Evolutionary conservation across 2,113 vertebrate species (phyloP).

Genomic region (Chiloscyllium plagiosum): DNA sequence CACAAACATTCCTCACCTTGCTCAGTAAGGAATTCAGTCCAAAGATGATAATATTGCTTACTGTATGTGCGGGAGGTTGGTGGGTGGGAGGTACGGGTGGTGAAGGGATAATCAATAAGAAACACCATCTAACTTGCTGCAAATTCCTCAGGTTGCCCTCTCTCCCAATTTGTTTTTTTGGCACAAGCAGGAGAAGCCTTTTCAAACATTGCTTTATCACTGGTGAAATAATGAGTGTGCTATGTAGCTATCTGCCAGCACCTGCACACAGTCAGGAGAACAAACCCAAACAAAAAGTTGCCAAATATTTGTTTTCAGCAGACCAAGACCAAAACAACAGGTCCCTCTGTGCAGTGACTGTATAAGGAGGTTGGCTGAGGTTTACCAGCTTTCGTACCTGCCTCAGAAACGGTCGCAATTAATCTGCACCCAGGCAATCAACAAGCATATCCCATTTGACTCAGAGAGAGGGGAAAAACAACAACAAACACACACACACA

Average conservation of each 20-base stretch:
- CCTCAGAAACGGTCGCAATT: neutral
- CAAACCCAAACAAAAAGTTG: slow-evolving; percentile 34
- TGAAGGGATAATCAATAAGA: neutral
- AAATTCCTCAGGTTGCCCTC: neutral
- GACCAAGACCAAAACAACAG: slow-evolving; percentile 3
- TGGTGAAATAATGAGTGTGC: neutral
- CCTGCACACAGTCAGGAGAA: neutral
- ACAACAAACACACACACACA: neutral
- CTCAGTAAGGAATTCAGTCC: neutral
- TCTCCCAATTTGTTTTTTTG: neutral
- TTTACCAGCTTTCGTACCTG: neutral
- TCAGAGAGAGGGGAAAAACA: no score
- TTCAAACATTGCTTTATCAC: neutral
- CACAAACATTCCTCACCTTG: neutral
- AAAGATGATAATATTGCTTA: neutral
- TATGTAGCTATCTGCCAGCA: slow-evolving; percentile 13
- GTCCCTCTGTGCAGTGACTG: neutral
- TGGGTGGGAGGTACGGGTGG: neutral
- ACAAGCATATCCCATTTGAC: neutral
- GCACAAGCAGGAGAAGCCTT: neutral
- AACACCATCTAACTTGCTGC: neutral
- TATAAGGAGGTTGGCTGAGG: neutral
- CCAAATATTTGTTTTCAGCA: slow-evolving; percentile 30
- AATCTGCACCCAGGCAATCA: neutral
- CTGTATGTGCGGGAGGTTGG: neutral